Evolutionary conservation across 2,888 invertebrate genomes (phyloP).

Genomic region (Ophonus ardosiacus): DNA sequence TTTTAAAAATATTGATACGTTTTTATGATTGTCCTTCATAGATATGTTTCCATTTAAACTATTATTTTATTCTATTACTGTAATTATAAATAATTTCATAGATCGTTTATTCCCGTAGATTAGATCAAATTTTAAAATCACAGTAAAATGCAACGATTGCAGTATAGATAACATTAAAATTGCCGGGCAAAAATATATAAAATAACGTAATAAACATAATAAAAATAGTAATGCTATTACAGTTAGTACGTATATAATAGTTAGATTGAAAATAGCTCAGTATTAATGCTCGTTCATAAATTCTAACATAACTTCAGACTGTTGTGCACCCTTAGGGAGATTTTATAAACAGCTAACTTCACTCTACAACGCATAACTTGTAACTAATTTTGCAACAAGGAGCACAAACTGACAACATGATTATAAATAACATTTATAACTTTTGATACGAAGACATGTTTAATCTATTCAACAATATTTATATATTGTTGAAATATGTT

Average conservation of each 20-base stretch:
- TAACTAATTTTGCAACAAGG: constrained; percentile 45
- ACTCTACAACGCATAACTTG: constrained; percentile 43
- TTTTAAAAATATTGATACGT: too few species aligned
- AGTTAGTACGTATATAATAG: constrained; percentile 32
- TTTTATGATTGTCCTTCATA: background rate
- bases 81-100: constrained; percentile 24
- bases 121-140: background rate
- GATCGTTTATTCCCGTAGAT: background rate
- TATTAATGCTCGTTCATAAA: constrained; percentile 40
- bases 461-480: constrained; percentile 4
- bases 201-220: constrained; percentile 18
- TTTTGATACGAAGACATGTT: constrained; percentile 6
- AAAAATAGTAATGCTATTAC: constrained; percentile 13
- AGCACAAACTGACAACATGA: constrained; percentile 46
- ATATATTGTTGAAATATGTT: background rate
- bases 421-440: constrained; percentile 49
- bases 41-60: background rate
- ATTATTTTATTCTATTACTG: background rate
- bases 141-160: constrained; percentile 3
- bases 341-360: constrained; percentile 45
- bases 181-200: constrained; percentile 7
- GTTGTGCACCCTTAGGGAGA: constrained; percentile 42
- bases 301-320: constrained; percentile 40
- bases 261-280: constrained; percentile 39
- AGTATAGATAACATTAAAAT: constrained; percentile 17